Conservation (phyloP, 2,113 vertebrate species). For the Oriolus oriolus region DNA sequence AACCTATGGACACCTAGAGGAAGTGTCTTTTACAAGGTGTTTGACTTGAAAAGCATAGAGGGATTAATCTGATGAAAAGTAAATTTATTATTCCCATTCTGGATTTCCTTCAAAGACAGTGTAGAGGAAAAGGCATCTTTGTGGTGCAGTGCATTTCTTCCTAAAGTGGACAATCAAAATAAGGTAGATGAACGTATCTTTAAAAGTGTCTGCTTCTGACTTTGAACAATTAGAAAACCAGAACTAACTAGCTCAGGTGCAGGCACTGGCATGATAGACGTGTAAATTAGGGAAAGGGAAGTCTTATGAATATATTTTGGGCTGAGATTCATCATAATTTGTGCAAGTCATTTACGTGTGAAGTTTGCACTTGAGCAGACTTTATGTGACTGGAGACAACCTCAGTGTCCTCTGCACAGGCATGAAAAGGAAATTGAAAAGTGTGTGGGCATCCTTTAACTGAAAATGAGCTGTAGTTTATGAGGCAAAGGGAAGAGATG, state of each 20-base stretch:
- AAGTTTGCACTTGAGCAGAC: background rate
- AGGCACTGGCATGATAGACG: background rate
- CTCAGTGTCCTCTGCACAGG: background rate
- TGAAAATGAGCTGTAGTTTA: accelerated
- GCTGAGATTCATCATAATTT: background rate
- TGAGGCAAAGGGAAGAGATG: background rate
- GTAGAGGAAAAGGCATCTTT: background rate
- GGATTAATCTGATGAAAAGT: background rate
- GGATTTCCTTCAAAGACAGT: background rate
- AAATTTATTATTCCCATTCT: background rate
- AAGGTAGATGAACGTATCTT: background rate
- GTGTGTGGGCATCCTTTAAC: background rate
- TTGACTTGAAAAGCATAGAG: background rate
- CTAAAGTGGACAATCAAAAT: background rate
- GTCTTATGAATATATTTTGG: background rate
- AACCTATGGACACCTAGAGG: background rate
- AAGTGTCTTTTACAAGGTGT: background rate
- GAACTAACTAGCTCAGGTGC: background rate
- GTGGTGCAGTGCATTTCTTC: background rate
- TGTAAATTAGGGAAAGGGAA: background rate
- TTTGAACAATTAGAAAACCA: background rate
- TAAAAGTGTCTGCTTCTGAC: background rate
- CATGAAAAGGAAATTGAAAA: background rate
- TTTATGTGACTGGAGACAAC: background rate
- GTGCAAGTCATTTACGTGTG: background rate